These are phyloP conservation scores for Anniella stebbinsi DNA, from an alignment of 2,797 vertebrate species.

Conservation along the genomic window DNA sequence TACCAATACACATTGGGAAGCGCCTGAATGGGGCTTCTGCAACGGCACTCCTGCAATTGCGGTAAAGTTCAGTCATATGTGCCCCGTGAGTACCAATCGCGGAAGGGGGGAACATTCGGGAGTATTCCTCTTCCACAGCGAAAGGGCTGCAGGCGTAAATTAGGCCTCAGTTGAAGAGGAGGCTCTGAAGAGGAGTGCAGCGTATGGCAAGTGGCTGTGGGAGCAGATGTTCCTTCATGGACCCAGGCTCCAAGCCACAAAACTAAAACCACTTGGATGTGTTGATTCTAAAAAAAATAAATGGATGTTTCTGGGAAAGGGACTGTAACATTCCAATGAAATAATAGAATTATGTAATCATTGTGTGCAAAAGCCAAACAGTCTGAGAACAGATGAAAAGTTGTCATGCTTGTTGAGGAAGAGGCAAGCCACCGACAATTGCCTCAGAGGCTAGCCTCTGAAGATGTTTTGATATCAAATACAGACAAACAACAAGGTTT, in stretches of 20 bases:
- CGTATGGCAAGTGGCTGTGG: background rate
- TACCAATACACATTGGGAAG: too few species aligned
- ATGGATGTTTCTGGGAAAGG: background rate
- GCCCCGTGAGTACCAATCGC: too few species aligned
- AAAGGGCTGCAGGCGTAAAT: too few species aligned
- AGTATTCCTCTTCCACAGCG: too few species aligned
- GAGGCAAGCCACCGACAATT: background rate
- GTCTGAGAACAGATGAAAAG: background rate
- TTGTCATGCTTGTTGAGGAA: too few species aligned
- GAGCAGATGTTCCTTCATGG: too few species aligned
- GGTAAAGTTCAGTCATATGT: too few species aligned
- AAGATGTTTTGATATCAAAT: background rate
- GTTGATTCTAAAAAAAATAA: background rate
- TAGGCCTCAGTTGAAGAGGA: background rate
- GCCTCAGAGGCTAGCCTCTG: background rate
- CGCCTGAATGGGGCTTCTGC: too few species aligned
- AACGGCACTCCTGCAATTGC: too few species aligned
- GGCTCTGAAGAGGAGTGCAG: background rate
- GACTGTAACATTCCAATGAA: background rate
- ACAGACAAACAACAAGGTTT: accelerated
- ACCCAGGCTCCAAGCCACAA: too few species aligned
- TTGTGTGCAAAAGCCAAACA: background rate
- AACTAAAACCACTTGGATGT: too few species aligned
- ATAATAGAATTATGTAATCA: background rate
- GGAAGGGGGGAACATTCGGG: too few species aligned